These are phyloP conservation scores for Sycon ciliatum DNA, from an alignment of 37 sponge, comb jelly and placozoan species.

Conservation along the genomic window DNA sequence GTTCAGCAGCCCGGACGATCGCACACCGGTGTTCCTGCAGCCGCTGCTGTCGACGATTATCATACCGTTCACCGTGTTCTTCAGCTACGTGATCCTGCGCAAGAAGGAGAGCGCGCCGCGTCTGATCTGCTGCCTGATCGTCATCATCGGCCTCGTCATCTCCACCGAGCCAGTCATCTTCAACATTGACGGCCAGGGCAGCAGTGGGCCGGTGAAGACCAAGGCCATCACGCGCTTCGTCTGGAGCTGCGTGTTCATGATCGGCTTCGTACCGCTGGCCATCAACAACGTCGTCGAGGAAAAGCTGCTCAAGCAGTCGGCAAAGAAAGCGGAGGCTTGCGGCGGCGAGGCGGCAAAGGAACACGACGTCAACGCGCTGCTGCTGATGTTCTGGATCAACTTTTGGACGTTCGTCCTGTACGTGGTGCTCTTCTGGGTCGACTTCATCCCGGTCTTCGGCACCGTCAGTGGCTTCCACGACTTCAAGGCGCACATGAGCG, in stretches of 20 bases:
- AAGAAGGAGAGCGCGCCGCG: conserved; percentile 3
- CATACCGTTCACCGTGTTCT: conserved; percentile 50
- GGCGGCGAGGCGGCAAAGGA: background rate
- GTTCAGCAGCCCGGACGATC: conserved; percentile 30
- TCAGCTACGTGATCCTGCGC: conserved; percentile 20
- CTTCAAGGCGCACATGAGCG: background rate
- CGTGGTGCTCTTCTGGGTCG: conserved; percentile 50
- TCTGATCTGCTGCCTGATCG: background rate
- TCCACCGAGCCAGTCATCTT: background rate
- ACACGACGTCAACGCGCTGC: conserved; percentile 1
- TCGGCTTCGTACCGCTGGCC: conserved; percentile 17
- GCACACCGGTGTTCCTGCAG: conserved; percentile 64
- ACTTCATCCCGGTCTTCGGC: conserved; percentile 49
- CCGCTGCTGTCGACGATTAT: conserved; percentile 49
- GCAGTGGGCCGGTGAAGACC: background rate
- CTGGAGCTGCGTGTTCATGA: conserved; percentile 5
- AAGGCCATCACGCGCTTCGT: background rate
- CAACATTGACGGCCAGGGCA: background rate
- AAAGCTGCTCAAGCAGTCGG: conserved; percentile 1
- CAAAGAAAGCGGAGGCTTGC: background rate
- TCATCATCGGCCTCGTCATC: background rate
- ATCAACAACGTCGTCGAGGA: conserved; percentile 17
- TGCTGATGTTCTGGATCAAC: conserved; percentile 48
- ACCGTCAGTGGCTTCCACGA: background rate
- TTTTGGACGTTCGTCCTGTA: background rate